These are phyloP conservation scores for Cancer borealis DNA, from an alignment of 2,888 invertebrate species.

Conservation along the genomic window DNA sequence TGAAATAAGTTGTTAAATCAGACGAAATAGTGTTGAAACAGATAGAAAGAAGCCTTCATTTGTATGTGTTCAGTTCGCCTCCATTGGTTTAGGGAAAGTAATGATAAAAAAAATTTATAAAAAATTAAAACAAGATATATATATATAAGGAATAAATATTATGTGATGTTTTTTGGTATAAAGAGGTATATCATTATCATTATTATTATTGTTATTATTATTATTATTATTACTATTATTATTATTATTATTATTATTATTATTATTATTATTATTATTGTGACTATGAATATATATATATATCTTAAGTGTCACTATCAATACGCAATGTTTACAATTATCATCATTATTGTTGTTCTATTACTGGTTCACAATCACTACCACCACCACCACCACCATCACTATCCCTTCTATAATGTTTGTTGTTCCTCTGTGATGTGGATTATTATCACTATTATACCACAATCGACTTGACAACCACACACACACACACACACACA, in stretches of 20 bases:
- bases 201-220: neutral
- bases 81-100: neutral
- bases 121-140: neutral
- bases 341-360: neutral
- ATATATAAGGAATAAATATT: neutral
- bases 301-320: neutral
- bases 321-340: neutral
- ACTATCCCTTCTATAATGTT: neutral
- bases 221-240: slow-evolving; percentile 27
- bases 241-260: slow-evolving; percentile 37
- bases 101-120: neutral
- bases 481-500: slow-evolving; percentile 46
- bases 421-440: neutral
- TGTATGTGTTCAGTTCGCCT: neutral
- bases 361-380: neutral
- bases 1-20: neutral
- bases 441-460: neutral
- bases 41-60: neutral
- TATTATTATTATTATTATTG: slow-evolving; percentile 33
- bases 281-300: neutral
- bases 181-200: neutral
- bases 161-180: neutral
- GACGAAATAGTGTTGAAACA: neutral
- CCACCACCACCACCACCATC: neutral
- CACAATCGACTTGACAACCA: neutral